Evolutionary conservation across 2,797 vertebrate species (phyloP).

Genomic region (Sebastes alutus): DNA sequence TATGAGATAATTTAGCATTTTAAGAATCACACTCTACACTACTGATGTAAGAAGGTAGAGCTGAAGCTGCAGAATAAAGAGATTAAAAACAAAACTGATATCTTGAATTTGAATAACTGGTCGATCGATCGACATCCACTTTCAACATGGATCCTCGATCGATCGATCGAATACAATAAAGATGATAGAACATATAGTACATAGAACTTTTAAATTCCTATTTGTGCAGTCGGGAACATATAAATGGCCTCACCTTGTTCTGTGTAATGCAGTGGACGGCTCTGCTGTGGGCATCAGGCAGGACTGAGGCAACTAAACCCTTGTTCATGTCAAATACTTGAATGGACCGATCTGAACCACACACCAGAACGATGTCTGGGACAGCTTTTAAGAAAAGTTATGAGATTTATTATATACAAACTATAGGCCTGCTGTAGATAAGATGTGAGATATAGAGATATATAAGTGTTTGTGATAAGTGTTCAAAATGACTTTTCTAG

Average conservation of each 20-base stretch:
- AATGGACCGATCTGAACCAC: constrained; percentile 85
- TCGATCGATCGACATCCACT: no score
- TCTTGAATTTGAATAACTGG: no score
- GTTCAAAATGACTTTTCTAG: neutral
- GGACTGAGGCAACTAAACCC: constrained; percentile 76
- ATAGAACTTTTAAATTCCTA: neutral
- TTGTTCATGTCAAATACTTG: constrained; percentile 91
- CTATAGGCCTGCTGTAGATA: neutral
- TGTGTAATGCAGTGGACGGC: constrained; percentile 88
- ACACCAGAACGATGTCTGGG: constrained; percentile 87
- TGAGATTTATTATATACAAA: neutral
- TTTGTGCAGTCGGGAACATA: neutral
- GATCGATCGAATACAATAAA: neutral
- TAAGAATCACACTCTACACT: no score
- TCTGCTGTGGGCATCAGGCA: constrained; percentile 86
- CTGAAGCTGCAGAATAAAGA: no score
- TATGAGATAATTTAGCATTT: no score
- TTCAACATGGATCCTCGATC: no score
- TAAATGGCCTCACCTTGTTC: constrained; percentile 84
- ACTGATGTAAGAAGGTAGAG: no score
- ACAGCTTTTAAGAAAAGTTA: constrained; percentile 47
- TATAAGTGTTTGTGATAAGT: neutral
- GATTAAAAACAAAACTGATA: no score
- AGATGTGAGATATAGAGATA: neutral
- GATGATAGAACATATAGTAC: neutral